A percentile compares a stretch with the other conserved stretches of the same genome.
phyloP scores from a whole-genome alignment of 2,113 vertebrate species.

The Lynx canadensis region DNA sequence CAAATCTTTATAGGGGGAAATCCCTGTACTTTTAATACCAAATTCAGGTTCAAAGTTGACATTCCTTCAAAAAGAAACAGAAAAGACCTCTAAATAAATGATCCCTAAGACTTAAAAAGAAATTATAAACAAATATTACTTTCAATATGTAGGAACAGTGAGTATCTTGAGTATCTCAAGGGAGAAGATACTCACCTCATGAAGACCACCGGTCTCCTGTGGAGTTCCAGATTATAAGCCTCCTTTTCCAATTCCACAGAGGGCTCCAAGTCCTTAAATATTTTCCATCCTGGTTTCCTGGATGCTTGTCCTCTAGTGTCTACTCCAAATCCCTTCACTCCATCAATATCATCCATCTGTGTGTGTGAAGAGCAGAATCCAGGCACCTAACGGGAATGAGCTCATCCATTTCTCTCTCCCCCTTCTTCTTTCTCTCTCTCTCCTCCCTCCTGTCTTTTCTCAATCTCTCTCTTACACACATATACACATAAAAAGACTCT shows the following conservation, averaged over 20 bases:
- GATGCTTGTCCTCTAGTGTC: not conserved
- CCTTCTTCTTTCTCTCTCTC: not conserved
- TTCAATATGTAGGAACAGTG: not conserved
- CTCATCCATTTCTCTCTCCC: not conserved
- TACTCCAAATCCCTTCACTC: not conserved
- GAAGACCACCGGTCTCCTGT: not conserved
- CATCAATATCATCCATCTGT: not conserved
- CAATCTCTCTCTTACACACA: not conserved
- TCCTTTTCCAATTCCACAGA: not conserved
- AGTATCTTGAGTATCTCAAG: not conserved
- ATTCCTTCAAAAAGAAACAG: not conserved
- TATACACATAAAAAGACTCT: not conserved
- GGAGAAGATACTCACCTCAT: not conserved
- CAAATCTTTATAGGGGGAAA: not conserved
- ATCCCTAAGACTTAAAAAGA: not conserved
- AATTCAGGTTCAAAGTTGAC: constrained; percentile 9
- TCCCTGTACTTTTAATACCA: constrained; percentile 11
- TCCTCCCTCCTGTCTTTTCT: not conserved
- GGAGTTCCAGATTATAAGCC: not conserved
- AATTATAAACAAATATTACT: not conserved
- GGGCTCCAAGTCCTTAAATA: not conserved
- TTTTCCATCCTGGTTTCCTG: not conserved
- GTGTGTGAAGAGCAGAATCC: not conserved
- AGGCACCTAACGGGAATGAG: not conserved
- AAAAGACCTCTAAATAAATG: constrained; percentile 13